Evolutionary conservation across 2,113 vertebrate species (phyloP).

Genomic region (Poecilia latipinna): DNA sequence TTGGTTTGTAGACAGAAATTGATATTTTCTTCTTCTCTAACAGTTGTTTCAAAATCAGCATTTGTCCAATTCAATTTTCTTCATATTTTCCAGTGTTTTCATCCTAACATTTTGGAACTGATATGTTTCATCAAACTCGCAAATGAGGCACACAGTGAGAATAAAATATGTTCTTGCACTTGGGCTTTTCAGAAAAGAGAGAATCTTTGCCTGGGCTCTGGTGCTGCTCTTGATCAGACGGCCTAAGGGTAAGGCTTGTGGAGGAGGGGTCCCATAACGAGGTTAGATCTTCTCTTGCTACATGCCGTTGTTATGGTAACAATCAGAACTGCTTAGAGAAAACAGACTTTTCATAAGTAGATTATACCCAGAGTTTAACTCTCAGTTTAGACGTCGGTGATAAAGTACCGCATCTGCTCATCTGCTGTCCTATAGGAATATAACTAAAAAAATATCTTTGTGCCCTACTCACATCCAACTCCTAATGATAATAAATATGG

Average conservation of each 20-base stretch:
- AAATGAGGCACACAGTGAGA: background rate
- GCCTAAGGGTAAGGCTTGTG: constrained; percentile 16
- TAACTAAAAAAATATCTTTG: too few relatives aligned
- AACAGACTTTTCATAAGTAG: constrained; percentile 46
- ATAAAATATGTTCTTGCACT: background rate
- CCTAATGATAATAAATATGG: too few relatives aligned
- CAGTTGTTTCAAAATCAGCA: too few relatives aligned
- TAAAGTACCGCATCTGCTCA: constrained; percentile 2
- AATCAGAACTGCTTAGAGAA: constrained; percentile 38
- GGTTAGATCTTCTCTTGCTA: constrained; percentile 33
- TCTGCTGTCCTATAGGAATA: too few relatives aligned
- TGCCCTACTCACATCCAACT: too few relatives aligned
- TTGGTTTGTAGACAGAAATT: background rate
- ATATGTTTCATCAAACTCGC: too few relatives aligned
- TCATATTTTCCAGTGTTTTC: background rate
- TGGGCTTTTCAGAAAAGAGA: background rate
- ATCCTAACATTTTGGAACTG: background rate
- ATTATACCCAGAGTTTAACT: constrained; percentile 12
- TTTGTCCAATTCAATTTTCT: background rate
- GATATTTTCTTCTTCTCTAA: background rate
- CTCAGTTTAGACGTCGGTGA: constrained; percentile 7
- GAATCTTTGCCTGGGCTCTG: constrained; percentile 17
- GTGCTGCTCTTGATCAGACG: constrained; percentile 36
- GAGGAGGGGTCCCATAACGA: constrained; percentile 47
- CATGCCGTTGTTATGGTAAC: constrained; percentile 62